Percentiles rank a stretch among this genome's conserved stretches.
phyloP scores from a whole-genome alignment of 2,797 vertebrate species.

The Sebastes dallii region DNA sequence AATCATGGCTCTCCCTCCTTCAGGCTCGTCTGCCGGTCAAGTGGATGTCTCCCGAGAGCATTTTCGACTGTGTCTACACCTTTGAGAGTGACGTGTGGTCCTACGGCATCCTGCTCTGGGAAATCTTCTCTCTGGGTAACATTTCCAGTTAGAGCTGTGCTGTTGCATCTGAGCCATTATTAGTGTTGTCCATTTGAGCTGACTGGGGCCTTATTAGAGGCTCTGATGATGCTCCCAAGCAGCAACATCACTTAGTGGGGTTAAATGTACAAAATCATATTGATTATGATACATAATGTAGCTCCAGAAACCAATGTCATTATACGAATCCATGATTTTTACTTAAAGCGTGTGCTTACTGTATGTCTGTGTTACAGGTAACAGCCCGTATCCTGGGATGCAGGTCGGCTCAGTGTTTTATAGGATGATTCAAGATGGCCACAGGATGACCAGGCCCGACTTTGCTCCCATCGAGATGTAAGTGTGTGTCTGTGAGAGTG shows the following conservation, averaged over 20 bases:
- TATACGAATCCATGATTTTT: background rate
- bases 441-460: conserved; percentile 92
- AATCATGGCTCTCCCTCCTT: conserved; percentile 2
- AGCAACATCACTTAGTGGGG: conserved; percentile 24
- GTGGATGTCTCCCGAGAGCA: conserved; percentile 99
- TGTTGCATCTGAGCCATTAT: conserved; percentile 22
- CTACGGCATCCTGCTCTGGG: conserved; percentile 96
- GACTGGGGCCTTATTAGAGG: conserved; percentile 8
- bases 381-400: conserved; percentile 95
- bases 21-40: conserved; percentile 97
- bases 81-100: conserved; percentile 98
- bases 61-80: conserved; percentile 95
- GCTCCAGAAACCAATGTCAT: background rate
- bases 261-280: conserved; percentile 15
- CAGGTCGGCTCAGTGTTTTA: conserved; percentile 96
- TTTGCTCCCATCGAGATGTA: conserved; percentile 92
- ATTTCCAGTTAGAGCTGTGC: conserved; percentile 34
- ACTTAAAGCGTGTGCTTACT: background rate
- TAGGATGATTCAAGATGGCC: conserved; percentile 96
- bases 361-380: conserved; percentile 81
- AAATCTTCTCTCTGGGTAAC: conserved; percentile 96
- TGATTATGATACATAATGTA: background rate
- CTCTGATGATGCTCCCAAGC: conserved; percentile 13
- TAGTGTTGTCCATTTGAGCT: conserved; percentile 6
- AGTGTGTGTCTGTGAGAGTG: conserved; percentile 22